Base-by-base conservation (phyloP, 2,888 invertebrate genomes). In the Mantis religiosa region DNA sequence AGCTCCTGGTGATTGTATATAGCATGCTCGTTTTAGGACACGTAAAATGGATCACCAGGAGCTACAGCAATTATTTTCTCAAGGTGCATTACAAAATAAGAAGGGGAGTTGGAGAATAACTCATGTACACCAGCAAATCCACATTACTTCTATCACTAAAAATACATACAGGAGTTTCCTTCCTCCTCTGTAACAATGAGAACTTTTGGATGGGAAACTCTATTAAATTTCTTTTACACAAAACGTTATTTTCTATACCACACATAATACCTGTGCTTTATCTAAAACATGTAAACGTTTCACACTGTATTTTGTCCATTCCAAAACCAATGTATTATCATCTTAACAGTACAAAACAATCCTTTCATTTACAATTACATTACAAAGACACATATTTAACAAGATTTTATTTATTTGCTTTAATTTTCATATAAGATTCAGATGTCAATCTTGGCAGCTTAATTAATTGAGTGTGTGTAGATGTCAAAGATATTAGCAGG, bases 361-460 rank as follows among this genome's bases (percentile, higher is more conserved):
- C 34, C 83, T 83, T 82, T 41, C 88, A 83, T 54, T 84, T 84
- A 54, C 84, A 83, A 28, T 15, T 28, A 87, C n/a, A 88, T 34
- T 83, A 88, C 87, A 82, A 87, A 87, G 87, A 87, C 81, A 87
- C 30, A 81, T 87, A 87, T 82, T 87, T 28, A 28, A 71, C 54
- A 71, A 71, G 54, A 71, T 71, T 71, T 71, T 71, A 71, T 71
- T 71, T 71, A 71, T 71, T 71, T 71, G 54, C 20, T 71, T 71
- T 25, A 71, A 71, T 71, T 71, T 71, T 4, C 6, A 20, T 71
- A 71, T 20, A 71, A 20, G 30, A 30, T 30, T 30, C 20, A 25
- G 84, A 30, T 82, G 82, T 87, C 34, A 25, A 82, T 82, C 82
- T 82, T 87, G 87, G 41, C 82, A 86, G 86, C 54, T 71, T 71